Evolutionary conservation across 2,113 vertebrate genomes (phyloP).

Genomic region (Thunnus maccoyii): DNA sequence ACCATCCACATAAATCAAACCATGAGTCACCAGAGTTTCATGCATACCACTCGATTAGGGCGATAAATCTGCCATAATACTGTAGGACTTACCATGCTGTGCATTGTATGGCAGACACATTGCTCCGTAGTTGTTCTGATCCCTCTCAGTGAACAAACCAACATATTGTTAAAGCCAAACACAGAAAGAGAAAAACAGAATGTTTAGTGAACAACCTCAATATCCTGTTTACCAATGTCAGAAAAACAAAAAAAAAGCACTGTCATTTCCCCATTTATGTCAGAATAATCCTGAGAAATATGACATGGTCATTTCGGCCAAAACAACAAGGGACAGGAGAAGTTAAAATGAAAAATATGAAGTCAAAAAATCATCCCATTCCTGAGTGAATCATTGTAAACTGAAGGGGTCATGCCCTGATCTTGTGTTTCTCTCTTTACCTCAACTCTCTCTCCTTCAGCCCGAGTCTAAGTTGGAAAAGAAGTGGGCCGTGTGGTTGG

Average conservation of each 20-base stretch:
- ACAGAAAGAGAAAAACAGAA: slow-evolving; percentile 58
- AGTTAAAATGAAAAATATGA: slow-evolving; percentile 34
- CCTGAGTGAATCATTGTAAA: slow-evolving; percentile 38
- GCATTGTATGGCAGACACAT: slow-evolving; percentile 42
- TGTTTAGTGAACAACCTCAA: slow-evolving; percentile 60
- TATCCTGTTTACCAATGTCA: slow-evolving; percentile 58
- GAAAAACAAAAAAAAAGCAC: slow-evolving; percentile 22
- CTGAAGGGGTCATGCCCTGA: slow-evolving; percentile 40
- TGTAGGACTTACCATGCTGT: slow-evolving; percentile 73
- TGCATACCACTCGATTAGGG: slow-evolving; percentile 44
- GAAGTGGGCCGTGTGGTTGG: slow-evolving; percentile 72
- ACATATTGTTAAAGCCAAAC: slow-evolving; percentile 63
- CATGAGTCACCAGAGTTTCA: slow-evolving; percentile 42
- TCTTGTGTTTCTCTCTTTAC: slow-evolving; percentile 44
- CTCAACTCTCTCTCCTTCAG: slow-evolving; percentile 25
- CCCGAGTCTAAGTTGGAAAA: slow-evolving; percentile 64
- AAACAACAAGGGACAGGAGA: slow-evolving; percentile 30
- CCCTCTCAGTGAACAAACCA: slow-evolving; percentile 67
- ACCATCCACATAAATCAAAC: slow-evolving; percentile 50
- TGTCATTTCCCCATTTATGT: not conserved
- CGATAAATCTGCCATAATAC: slow-evolving; percentile 43
- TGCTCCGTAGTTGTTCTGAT: slow-evolving; percentile 51
- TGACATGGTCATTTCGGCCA: slow-evolving; percentile 23
- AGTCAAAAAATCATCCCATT: slow-evolving; percentile 49
- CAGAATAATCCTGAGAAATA: slow-evolving; percentile 24